Base-by-base conservation (phyloP, 2,888 invertebrate species). In the Steinernema carpocapsae region DNA sequence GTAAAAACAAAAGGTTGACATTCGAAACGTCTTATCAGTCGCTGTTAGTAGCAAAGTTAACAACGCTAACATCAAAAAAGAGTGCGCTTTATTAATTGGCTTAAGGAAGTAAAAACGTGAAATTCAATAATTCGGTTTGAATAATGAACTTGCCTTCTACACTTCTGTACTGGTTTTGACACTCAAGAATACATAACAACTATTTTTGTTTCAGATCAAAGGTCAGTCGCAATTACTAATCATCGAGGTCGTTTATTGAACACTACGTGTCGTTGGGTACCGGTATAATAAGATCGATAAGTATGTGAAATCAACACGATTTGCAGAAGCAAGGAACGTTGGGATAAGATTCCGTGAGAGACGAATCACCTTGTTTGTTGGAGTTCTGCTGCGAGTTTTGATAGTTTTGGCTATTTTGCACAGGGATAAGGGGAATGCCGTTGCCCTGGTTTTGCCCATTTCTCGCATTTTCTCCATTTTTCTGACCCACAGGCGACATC, bases 301-400 rank as follows among this genome's bases (percentile, higher is more conserved):
- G 6, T 24, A 1, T 56, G 24, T 24, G 14, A 19, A 2, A 19
- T 64, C 32, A 64, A 32, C 64, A 64, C 4, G 64, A 64, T 37
- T 64, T 29, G 37, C 64, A 64, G n/a, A 64, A 64, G 29, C 64
- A 64, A 1, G 64, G 64, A 14, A 17, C 64, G 10, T 37, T 32
- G 1, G 64, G 64, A 32, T 29, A 64, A 29, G 64, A 17, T 10
- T 14, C 64, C 1, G 32, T 17, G 56, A 64, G 19, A 22, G 52
- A 10, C 37, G 37, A 37, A 3, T 3, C 1, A 22, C 22, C 1
- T 10, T n/a, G 12, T 22, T 24, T 7, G 22, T 22, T 24, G 6
- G 52, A 2, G 19, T 52, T 64, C 32, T 29, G 64, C 32, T 64
- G 64, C 4, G 64, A 64, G 32, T 19, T 14, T 56, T 26, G 56